phyloP scores from a whole-genome alignment of 2,113 vertebrate genomes.

The Halichoerus grypus region DNA sequence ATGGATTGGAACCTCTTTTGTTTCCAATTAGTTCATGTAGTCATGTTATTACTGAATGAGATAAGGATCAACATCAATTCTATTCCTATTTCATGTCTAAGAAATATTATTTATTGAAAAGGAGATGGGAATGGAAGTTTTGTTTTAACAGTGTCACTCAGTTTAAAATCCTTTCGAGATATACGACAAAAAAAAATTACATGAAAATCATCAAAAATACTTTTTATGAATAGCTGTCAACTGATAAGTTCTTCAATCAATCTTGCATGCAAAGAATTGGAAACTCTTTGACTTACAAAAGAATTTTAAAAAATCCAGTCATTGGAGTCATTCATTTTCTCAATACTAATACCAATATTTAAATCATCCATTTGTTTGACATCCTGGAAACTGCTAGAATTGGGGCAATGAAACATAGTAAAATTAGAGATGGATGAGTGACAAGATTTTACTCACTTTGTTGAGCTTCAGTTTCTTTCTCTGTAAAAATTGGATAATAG shows the following conservation, averaged over 20 bases:
- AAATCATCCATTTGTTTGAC: constrained; percentile 27
- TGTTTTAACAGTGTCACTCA: neutral
- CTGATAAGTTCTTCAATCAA: neutral
- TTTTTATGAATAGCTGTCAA: constrained; percentile 7
- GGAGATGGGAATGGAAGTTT: constrained; percentile 2
- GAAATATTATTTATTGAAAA: constrained; percentile 44
- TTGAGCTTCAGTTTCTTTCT: constrained; percentile 4
- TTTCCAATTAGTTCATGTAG: constrained; percentile 8
- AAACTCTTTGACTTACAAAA: neutral
- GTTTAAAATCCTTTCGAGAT: constrained; percentile 45
- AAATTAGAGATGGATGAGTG: neutral
- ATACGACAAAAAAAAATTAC: constrained; percentile 53
- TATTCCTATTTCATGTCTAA: constrained; percentile 17
- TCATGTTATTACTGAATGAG: constrained; percentile 38
- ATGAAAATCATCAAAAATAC: constrained; percentile 50
- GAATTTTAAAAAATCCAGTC: neutral
- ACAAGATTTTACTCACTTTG: neutral
- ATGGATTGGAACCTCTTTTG: neutral
- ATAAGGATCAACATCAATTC: constrained; percentile 23
- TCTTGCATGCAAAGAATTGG: constrained; percentile 42
- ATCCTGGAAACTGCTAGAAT: neutral
- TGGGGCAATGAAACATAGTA: neutral
- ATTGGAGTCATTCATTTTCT: constrained; percentile 41
- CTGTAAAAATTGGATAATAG: neutral
- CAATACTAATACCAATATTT: neutral